These are phyloP conservation scores for Phymastichus coffea DNA, from an alignment of 1,140 invertebrate genomes.

Conservation along the genomic window DNA sequence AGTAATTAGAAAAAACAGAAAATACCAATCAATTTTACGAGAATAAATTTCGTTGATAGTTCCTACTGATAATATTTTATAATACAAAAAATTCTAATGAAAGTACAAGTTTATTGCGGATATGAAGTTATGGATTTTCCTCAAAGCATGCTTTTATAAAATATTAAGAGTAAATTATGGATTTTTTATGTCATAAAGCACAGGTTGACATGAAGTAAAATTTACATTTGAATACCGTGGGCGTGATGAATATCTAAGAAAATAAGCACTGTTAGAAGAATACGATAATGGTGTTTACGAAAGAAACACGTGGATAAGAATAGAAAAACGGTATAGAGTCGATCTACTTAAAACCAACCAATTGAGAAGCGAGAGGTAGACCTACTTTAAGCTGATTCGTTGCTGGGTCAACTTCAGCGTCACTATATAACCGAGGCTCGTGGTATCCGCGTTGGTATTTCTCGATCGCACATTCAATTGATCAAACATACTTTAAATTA, in stretches of 20 bases:
- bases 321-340: constrained; percentile 5
- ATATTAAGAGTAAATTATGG: no score
- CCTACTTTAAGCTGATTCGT: constrained; percentile 43
- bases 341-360: constrained; percentile 36
- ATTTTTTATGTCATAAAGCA: no score
- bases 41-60: no score
- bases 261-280: neutral
- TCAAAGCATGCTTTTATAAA: no score
- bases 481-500: no score
- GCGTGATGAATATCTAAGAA: constrained; percentile 10
- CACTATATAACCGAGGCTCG: constrained; percentile 41
- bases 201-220: neutral
- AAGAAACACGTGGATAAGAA: constrained; percentile 9
- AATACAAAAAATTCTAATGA: no score
- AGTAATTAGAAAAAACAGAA: no score
- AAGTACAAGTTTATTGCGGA: no score
- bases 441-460: constrained; percentile 21
- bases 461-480: neutral
- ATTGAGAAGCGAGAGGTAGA: constrained; percentile 30
- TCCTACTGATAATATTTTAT: no score
- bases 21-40: no score
- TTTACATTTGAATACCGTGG: constrained; percentile 11
- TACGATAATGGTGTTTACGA: neutral
- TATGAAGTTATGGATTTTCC: no score
- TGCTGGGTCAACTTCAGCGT: constrained; percentile 33